Evolutionary conservation across 2,797 vertebrate genomes (phyloP).

Genomic region (Lacerta bilineata): DNA sequence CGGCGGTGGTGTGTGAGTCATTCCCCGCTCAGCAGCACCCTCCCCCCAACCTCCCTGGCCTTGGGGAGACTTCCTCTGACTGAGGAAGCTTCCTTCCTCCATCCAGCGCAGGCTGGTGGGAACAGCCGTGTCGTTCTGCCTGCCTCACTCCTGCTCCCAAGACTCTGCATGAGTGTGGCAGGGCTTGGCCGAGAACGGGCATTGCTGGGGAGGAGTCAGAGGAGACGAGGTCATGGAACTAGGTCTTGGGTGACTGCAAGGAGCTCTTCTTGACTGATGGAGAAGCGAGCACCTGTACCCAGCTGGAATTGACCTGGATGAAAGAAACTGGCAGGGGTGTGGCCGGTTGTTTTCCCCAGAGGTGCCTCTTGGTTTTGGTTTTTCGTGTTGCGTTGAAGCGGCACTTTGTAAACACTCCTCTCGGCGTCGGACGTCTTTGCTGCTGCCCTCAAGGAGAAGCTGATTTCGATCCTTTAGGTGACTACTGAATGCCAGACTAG

Average conservation of each 20-base stretch:
- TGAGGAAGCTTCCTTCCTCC: slow-evolving; percentile 41
- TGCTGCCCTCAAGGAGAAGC: neutral
- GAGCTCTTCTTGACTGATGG: too few relatives aligned
- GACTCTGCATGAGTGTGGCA: neutral
- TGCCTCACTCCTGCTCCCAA: neutral
- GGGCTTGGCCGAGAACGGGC: neutral
- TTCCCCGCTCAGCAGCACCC: neutral
- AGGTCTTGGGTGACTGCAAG: neutral
- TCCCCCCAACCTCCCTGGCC: slow-evolving; percentile 24
- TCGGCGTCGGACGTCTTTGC: neutral
- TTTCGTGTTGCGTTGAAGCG: neutral
- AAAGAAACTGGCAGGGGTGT: slow-evolving; percentile 7
- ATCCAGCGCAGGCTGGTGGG: slow-evolving; percentile 32
- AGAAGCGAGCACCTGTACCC: slow-evolving; percentile 13
- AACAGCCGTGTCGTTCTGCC: slow-evolving; percentile 21
- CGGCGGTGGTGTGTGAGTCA: slow-evolving; percentile 23
- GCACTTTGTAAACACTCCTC: neutral
- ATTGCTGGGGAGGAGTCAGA: neutral
- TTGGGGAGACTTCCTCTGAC: slow-evolving; percentile 44
- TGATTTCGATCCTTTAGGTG: neutral
- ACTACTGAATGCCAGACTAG: neutral
- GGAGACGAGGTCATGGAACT: neutral
- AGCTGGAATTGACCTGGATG: slow-evolving; percentile 2
- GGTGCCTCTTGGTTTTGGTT: slow-evolving; percentile 18
- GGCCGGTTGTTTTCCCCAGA: neutral